These are phyloP conservation scores for Acromyrmex heyeri DNA, from an alignment of 1,140 invertebrate genomes.

Conservation along the genomic window DNA sequence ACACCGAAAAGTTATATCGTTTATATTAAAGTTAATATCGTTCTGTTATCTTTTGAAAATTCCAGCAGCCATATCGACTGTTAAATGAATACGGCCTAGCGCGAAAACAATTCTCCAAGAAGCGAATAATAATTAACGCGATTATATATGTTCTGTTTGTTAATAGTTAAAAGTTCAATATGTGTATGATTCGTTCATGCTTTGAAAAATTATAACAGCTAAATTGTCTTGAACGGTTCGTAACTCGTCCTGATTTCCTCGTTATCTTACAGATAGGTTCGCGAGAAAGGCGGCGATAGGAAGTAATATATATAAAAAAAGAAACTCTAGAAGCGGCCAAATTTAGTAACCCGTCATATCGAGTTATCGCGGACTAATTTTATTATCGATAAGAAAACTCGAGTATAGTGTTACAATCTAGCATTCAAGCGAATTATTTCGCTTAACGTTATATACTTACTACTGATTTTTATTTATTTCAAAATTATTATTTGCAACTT, in stretches of 20 bases:
- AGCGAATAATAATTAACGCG: neutral
- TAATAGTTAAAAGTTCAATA: neutral
- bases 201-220: neutral
- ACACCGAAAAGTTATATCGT: too few species aligned
- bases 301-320: constrained; percentile 60
- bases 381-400: constrained; percentile 75
- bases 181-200: neutral
- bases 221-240: constrained; percentile 17
- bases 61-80: constrained; percentile 5
- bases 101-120: neutral
- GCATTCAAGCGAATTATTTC: constrained; percentile 53
- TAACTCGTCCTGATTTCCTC: constrained; percentile 30
- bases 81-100: constrained; percentile 48
- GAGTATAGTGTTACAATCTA: constrained; percentile 65
- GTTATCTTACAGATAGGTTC: neutral
- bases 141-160: neutral
- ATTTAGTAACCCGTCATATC: constrained; percentile 79
- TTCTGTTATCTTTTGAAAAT: constrained; percentile 25
- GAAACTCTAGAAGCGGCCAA: constrained; percentile 79
- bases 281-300: neutral
- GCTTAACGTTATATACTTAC: neutral
- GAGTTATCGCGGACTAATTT: constrained; percentile 78
- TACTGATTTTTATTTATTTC: constrained; percentile 32
- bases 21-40: too few species aligned
- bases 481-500: constrained; percentile 30